These are phyloP conservation scores for Odontamblyopus rebecca DNA, from an alignment of 2,797 vertebrate genomes.

Conservation along the genomic window DNA sequence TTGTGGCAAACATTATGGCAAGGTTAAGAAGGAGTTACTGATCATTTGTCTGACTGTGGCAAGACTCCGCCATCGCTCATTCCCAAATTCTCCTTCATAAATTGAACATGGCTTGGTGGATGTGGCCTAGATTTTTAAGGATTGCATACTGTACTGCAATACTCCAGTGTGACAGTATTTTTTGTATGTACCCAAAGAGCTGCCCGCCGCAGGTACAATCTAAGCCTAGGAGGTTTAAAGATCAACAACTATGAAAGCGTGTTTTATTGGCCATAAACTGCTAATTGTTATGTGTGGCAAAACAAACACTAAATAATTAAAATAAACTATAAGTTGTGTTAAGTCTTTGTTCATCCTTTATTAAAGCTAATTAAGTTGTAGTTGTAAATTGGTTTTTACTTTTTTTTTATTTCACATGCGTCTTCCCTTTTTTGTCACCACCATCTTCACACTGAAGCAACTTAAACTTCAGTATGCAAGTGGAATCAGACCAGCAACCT, in stretches of 20 bases:
- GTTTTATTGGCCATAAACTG: background rate
- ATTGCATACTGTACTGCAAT: conserved; percentile 13
- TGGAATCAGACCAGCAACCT: too few species aligned
- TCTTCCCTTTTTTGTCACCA: too few species aligned
- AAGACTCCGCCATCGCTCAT: background rate
- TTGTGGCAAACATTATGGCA: background rate
- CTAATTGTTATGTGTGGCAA: background rate
- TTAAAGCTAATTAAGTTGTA: too few species aligned
- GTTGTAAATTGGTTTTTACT: too few species aligned
- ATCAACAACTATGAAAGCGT: background rate
- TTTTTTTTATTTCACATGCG: too few species aligned
- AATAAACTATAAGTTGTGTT: too few species aligned
- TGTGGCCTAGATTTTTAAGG: conserved; percentile 11
- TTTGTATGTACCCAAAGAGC: background rate
- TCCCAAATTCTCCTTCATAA: conserved; percentile 1
- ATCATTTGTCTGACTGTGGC: background rate
- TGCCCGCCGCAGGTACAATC: background rate
- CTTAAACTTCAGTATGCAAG: too few species aligned
- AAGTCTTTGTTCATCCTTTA: too few species aligned
- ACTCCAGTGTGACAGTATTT: conserved; percentile 5
- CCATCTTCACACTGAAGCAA: too few species aligned
- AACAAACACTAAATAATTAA: too few species aligned
- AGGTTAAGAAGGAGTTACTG: background rate
- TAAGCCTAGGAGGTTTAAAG: background rate
- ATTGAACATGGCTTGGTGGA: background rate